Percentiles rank a stretch among this genome's conserved stretches.
Conservation (phyloP, 2,113 vertebrate genomes). For the Lagenorhynchus albirostris region DNA sequence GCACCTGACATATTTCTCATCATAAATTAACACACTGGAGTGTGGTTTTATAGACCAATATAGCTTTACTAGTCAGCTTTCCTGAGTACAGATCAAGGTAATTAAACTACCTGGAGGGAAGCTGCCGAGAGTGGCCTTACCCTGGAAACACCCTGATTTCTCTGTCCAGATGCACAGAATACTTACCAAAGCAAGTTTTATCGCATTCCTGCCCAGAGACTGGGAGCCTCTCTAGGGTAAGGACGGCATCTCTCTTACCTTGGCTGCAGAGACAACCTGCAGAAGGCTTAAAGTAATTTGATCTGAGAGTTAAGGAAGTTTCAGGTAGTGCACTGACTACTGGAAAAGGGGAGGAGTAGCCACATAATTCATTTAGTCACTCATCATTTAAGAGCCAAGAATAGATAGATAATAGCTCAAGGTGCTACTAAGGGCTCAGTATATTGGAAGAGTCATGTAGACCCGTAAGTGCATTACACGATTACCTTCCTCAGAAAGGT, state of each 20-base stretch:
- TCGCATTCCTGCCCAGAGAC: not conserved
- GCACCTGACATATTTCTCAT: not conserved
- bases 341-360: not conserved
- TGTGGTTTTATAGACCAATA: slow-evolving; percentile 8
- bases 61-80: slow-evolving; percentile 31
- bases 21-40: not conserved
- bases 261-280: not conserved
- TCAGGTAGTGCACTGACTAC: not conserved
- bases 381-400: not conserved
- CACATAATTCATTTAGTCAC: not conserved
- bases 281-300: not conserved
- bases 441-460: not conserved
- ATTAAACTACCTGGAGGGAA: not conserved
- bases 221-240: not conserved
- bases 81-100: not conserved
- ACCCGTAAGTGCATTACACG: not conserved
- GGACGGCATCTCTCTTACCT: not conserved
- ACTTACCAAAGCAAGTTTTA: not conserved
- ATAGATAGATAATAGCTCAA: not conserved
- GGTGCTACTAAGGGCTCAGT: not conserved
- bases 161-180: not conserved
- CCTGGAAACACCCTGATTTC: not conserved
- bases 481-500: not conserved
- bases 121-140: not conserved
- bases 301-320: not conserved